Evolutionary conservation across 92 coral and sea anemone species (phyloP).

Genomic region (Zoanthus gigantus): DNA sequence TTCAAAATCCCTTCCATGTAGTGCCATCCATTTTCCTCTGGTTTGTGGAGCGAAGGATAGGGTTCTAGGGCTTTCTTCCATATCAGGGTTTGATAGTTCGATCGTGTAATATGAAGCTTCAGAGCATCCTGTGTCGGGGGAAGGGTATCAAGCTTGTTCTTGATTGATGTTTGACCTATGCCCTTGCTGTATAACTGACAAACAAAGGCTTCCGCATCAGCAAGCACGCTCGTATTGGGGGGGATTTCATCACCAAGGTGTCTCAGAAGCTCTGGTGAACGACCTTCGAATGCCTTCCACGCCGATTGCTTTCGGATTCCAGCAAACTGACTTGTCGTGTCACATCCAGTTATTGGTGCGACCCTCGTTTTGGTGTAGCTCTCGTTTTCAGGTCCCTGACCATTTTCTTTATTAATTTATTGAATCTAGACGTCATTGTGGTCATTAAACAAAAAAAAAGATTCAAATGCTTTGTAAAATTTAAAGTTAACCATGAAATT

Average conservation of each 20-base stretch:
- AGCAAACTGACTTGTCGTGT: too few species aligned
- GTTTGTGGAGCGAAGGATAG: too few species aligned
- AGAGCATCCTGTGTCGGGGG: slow-evolving; percentile 54
- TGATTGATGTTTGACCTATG: slow-evolving; percentile 40
- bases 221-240: slow-evolving; percentile 27
- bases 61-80: slow-evolving; percentile 52
- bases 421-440: too few species aligned
- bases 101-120: slow-evolving; percentile 28
- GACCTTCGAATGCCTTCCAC: slow-evolving; percentile 42
- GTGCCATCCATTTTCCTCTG: slow-evolving; percentile 32
- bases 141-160: slow-evolving; percentile 56
- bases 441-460: too few species aligned
- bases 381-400: too few species aligned
- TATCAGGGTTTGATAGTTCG: slow-evolving; percentile 41
- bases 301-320: slow-evolving; percentile 45
- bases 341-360: neutral
- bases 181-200: slow-evolving; percentile 42
- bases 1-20: too few species aligned
- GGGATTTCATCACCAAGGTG: slow-evolving; percentile 25
- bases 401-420: too few species aligned
- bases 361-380: too few species aligned
- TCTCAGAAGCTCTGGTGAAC: slow-evolving; percentile 8
- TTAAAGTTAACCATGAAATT: too few species aligned
- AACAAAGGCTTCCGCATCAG: slow-evolving; percentile 74
- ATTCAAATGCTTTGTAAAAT: too few species aligned